phyloP scores from a whole-genome alignment of 2,113 vertebrate genomes.

The Onychostoma macrolepis region DNA sequence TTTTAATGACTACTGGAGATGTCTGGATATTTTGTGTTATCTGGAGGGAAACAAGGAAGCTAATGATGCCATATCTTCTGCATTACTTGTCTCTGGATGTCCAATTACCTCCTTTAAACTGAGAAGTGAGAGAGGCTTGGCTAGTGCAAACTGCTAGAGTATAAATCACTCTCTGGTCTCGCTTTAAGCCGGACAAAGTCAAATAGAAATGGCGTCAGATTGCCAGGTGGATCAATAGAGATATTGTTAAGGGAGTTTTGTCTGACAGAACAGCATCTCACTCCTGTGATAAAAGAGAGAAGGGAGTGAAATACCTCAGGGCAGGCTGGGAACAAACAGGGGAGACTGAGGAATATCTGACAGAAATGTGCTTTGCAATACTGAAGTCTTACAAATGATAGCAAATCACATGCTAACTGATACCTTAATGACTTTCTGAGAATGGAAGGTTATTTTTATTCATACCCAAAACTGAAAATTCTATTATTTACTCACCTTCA shows the following conservation, averaged over 20 bases:
- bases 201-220: conserved; percentile 35
- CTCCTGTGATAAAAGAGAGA: conserved; percentile 34
- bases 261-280: conserved; percentile 45
- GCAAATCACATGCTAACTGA: conserved; percentile 3
- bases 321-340: conserved; percentile 15
- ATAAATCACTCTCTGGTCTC: conserved; percentile 51
- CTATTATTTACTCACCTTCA: too few relatives aligned
- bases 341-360: neutral
- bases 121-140: neutral
- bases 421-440: neutral
- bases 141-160: conserved; percentile 32
- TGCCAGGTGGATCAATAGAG: conserved; percentile 55
- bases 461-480: neutral
- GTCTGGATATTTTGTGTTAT: conserved; percentile 47
- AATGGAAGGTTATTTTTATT: neutral
- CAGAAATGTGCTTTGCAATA: neutral
- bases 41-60: conserved; percentile 24
- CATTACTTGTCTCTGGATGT: conserved; percentile 53
- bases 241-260: conserved; percentile 53
- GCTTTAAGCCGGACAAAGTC: conserved; percentile 40
- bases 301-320: conserved; percentile 14
- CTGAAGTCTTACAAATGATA: conserved; percentile 15
- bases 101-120: conserved; percentile 48
- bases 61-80: conserved; percentile 48
- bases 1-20: conserved; percentile 54